Evolutionary conservation across 2,113 vertebrate species (phyloP).

Genomic region (Chiloscyllium plagiosum): DNA sequence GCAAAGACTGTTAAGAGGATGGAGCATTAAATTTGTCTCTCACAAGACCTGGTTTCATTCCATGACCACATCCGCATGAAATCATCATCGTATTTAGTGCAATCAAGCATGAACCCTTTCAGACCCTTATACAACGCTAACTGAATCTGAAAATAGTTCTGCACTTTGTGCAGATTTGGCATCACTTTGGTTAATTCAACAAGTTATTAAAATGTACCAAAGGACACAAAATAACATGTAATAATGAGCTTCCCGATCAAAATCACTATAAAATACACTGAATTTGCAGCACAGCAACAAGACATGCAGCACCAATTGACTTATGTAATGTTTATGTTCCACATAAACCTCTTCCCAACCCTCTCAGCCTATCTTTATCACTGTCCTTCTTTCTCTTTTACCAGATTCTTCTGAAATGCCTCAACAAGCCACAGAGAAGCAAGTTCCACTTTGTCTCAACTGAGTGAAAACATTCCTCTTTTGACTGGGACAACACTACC

Average conservation of each 20-base stretch:
- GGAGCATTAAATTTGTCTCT: too few relatives aligned
- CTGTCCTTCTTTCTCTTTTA: too few relatives aligned
- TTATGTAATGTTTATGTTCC: not conserved
- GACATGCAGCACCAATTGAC: not conserved
- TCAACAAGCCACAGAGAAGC: too few relatives aligned
- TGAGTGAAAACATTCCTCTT: not conserved
- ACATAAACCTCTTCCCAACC: not conserved
- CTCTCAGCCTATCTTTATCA: not conserved
- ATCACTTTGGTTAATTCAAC: not conserved
- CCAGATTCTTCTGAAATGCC: too few relatives aligned
- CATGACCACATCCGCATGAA: too few relatives aligned
- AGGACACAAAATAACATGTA: not conserved
- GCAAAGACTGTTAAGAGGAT: too few relatives aligned
- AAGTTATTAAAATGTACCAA: not conserved
- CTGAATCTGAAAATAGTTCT: not conserved
- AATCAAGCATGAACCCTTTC: too few relatives aligned
- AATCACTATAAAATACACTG: not conserved
- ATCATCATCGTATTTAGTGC: too few relatives aligned
- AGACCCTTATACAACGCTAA: too few relatives aligned
- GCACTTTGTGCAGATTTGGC: not conserved
- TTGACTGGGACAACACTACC: too few relatives aligned
- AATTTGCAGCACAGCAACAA: not conserved
- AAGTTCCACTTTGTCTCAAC: too few relatives aligned
- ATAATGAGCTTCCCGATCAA: not conserved
- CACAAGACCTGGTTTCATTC: too few relatives aligned